Evolutionary conservation across 1,140 invertebrate genomes (phyloP).

Genomic region (Frieseomelitta varia): DNA sequence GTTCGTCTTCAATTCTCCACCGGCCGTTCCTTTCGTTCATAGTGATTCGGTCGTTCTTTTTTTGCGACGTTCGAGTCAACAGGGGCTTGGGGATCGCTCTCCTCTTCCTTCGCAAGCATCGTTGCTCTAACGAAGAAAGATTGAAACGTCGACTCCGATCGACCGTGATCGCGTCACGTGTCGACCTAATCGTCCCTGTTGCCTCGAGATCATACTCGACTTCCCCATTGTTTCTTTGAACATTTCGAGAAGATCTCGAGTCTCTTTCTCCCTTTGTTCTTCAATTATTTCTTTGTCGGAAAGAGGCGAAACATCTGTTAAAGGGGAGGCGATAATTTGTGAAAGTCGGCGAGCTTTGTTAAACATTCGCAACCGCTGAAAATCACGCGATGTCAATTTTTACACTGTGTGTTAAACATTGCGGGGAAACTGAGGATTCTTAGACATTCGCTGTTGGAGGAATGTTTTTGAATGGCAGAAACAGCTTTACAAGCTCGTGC

Average conservation of each 20-base stretch:
- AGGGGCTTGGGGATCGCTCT: no score
- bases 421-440: no score
- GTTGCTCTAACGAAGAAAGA: slow-evolving; percentile 35
- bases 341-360: no score
- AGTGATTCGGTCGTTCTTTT: neutral
- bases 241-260: no score
- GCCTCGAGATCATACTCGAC: neutral
- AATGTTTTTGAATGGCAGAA: slow-evolving; percentile 5
- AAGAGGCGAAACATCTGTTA: neutral
- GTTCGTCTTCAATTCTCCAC: slow-evolving; percentile 32
- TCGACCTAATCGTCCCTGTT: slow-evolving; percentile 19
- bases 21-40: slow-evolving; percentile 41
- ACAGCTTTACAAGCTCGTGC: neutral
- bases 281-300: neutral
- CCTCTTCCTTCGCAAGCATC: neutral
- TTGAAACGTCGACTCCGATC: slow-evolving; percentile 22
- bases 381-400: no score
- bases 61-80: neutral
- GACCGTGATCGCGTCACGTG: slow-evolving; percentile 44
- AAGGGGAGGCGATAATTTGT: no score
- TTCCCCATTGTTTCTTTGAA: neutral
- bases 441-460: no score
- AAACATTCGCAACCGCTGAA: no score
- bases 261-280: neutral
- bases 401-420: no score